Base-by-base conservation (phyloP, 2,888 invertebrate genomes). In the Stenurella melanura region DNA sequence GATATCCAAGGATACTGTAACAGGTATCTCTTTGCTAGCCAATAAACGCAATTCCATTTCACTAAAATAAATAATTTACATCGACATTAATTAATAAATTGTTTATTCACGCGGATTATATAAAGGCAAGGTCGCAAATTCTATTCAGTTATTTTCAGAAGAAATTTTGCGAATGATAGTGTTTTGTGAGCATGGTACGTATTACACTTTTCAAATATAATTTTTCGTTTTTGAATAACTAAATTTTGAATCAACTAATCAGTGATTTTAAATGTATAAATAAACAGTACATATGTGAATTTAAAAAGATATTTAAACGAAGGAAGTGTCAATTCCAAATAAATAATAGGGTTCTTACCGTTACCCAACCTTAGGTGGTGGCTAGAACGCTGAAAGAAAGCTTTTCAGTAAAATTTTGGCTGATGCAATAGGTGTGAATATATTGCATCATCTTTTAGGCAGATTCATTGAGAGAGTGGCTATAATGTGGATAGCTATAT, bases 381-480 rank as follows among this genome's bases (percentile, higher is more conserved):
- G 15, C 11, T 17, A 19, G 7, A 54, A 5, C 6, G 34, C 63
- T 72, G 72, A 72, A 63, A 63, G 42, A 30, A 72, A 72, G 72
- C 72, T 72, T 72, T 72, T 72, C 61, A 72, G 54, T 26, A 9
- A 19, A 2, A 63, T 61, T 56, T 61, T 60, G 66, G 60, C 66
- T 78, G 78, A 78, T 78, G 78, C 71, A 78, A 78, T 71, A 26
- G 19, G 12, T 38, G 19, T 12, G 4, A 17, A 63, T 72, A 60
- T 42, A 50, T 78, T 78, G 78, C 78, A 78, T 78, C 78, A 78
- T 73, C 71, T 63, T 71, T 70, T 69, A 38, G 12, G 30, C 30
- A 34, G 9, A 6, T 34, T 34, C 21, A 26, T n/a, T n/a, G 21
- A 26, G 30, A 34, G 7, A 5, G 6, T 34, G 7, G 30, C 6